Evolutionary conservation across 2,888 invertebrate species (phyloP), one percentile per base, ranked within the genome.

Genomic region (Steromphala cineraria): DNA sequence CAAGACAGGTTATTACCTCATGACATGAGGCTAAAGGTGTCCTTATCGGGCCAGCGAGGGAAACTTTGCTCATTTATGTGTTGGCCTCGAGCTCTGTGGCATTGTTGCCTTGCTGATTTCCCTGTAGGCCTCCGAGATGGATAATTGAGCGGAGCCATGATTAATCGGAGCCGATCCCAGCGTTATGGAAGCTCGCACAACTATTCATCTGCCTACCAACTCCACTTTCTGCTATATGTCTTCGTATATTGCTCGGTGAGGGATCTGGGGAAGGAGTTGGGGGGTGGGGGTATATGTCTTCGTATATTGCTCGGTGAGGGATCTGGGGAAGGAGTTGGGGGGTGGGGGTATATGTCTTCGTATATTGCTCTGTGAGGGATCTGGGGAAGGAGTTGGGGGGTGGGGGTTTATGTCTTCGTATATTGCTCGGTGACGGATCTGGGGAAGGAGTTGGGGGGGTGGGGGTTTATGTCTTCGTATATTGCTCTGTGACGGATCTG

Each of bases 21-120:
- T 36, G 71, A 71, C 71, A 71, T n/a, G 71, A 71, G 71, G 36
- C 71, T 71, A 71, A 71, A 71, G 71, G 71, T 71, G 71, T 10
- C 40, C 40, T 71, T 71, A 71, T 71, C 71, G 40, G 71, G 40
- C 31, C 71, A 71, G 71, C 31, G 36, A 17, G 71, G 36, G 36
- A 71, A 71, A 71, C 36, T 31, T 17, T 71, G 71, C 31, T 71
- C 71, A 36, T 71, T 71, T 71, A 71, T 71, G 40, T 31, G 71
- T 31, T 40, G 36, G 71, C 71, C 71, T n/a, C 17, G 40, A 71
- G 71, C 40, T 36, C 36, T 36, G 40, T 71, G 71, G 71, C 71
- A 36, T 71, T 71, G 71, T 71, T 71, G 40, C 36, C 19, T 71
- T 31, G 71, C 71, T 71, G 71, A 71, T 71, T 71, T 71, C 71